A percentile compares a stretch with the other conserved stretches of the same genome.
Conservation (phyloP, 2,113 vertebrate genomes). For the Sinocyclocheilus anophthalmus region DNA sequence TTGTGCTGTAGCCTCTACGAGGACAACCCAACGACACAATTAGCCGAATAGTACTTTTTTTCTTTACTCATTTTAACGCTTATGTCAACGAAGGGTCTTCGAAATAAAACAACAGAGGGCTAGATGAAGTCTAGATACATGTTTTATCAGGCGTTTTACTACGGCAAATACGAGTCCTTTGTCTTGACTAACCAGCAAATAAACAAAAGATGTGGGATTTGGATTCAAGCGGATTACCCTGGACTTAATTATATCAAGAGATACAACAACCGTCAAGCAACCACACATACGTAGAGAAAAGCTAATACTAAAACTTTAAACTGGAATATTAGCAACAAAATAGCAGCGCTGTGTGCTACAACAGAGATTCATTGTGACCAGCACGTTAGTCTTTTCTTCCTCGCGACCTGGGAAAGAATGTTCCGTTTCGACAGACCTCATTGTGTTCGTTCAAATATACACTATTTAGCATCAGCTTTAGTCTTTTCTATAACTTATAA, state of each 20-base stretch:
- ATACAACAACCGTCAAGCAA: conserved; percentile 69
- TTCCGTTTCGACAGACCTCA: conserved; percentile 36
- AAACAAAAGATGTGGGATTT: conserved; percentile 71
- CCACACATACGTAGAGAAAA: conserved; percentile 12
- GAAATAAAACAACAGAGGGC: neutral
- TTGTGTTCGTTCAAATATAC: neutral
- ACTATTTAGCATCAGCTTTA: neutral
- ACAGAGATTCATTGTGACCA: conserved; percentile 42
- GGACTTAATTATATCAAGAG: conserved; percentile 73
- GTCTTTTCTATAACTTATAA: neutral
- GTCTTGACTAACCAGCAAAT: conserved; percentile 75
- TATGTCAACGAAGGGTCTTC: neutral
- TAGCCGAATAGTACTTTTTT: neutral
- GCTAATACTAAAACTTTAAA: conserved; percentile 43
- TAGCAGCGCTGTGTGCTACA: conserved; percentile 15
- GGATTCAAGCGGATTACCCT: conserved; percentile 68
- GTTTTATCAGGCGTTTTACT: neutral
- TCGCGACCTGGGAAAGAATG: conserved; percentile 35
- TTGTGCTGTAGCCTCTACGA: conserved; percentile 64
- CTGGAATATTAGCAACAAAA: conserved; percentile 40
- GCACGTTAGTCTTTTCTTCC: conserved; percentile 52
- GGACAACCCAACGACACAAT: conserved; percentile 58
- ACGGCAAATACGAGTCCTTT: conserved; percentile 65
- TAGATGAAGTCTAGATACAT: neutral
- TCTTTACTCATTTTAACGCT: neutral